Evolutionary conservation across 2,113 vertebrate genomes (phyloP), one percentile per base, ranked within the genome.

Genomic region (Tragulus kanchil): DNA sequence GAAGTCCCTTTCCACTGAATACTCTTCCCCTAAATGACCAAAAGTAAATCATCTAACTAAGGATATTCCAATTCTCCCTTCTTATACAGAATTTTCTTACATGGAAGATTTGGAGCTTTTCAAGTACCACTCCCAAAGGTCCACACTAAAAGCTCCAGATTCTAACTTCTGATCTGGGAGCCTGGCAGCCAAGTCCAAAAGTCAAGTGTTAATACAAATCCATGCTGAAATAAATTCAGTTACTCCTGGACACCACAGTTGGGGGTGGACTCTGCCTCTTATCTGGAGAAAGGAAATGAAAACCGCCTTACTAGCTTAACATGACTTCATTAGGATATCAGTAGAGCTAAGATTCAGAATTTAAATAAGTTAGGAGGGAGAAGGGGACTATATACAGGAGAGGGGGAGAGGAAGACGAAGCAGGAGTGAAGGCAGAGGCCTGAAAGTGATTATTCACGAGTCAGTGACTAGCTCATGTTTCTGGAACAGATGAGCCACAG

Each of bases 251-350:
- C 31, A 87, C 64, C 21, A 65, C 0, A 17, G 13, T 14, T 69
- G 67, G 13, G 26, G 45, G 71, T n/a, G 7, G 54, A 52, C 48
- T 50, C 78, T 88, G 16, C 6, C 36, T 25, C 23, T 89, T 31
- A 67, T 69, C 67, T 78, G 8, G 61, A 85, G 67, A 77, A 85
- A 77, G 28, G 12, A 89, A 89, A 93, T 31, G 3, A 96, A 89
- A 73, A 61, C 31, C 19, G 14, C 42, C 52, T 86, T 6, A 82
- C 13, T 75, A 31, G 50, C 65, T 81, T 42, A 94, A 48, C 45
- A 75, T 31, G 19, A 59, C 58, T 52, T 82, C 52, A 59, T 58
- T 19, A n/a, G 45, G 19, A 65, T 83, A 61, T 26, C 28, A 59
- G 64, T 75, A 23, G 26, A 67, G 31, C 42, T 81, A 65, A 64